These are phyloP conservation scores for Drosophila diplacantha DNA, from an alignment of 2,888 invertebrate species.

Conservation along the genomic window DNA sequence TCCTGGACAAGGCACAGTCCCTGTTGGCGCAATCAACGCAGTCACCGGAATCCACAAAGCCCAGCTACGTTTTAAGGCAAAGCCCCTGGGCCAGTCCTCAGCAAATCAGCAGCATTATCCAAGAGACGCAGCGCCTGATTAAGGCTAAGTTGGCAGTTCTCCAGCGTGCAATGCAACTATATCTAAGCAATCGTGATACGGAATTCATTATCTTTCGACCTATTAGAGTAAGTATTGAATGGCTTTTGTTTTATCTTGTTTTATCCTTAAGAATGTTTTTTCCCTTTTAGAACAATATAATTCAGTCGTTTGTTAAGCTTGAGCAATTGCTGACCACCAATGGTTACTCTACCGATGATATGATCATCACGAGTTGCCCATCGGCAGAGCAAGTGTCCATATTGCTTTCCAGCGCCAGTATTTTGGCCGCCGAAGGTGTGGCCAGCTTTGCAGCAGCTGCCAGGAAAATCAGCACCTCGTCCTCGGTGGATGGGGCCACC, in stretches of 20 bases:
- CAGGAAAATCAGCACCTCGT: slow-evolving; percentile 72
- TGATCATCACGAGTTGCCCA: slow-evolving; percentile 91
- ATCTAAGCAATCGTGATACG: slow-evolving; percentile 96
- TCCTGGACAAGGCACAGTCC: slow-evolving; percentile 84
- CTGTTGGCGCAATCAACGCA: slow-evolving; percentile 47
- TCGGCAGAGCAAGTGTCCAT: slow-evolving; percentile 95
- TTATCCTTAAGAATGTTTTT: background rate
- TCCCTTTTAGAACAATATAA: slow-evolving; percentile 86
- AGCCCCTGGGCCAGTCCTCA: slow-evolving; percentile 85
- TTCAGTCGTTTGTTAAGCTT: slow-evolving; percentile 91
- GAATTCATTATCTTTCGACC: slow-evolving; percentile 97
- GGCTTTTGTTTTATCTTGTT: background rate
- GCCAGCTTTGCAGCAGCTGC: slow-evolving; percentile 69
- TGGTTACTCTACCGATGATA: slow-evolving; percentile 89
- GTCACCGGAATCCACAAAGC: slow-evolving; percentile 52
- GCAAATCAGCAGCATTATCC: slow-evolving; percentile 84
- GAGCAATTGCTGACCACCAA: slow-evolving; percentile 86
- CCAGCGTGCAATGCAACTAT: slow-evolving; percentile 94
- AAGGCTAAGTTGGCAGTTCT: slow-evolving; percentile 88
- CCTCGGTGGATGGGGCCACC: slow-evolving; percentile 49
- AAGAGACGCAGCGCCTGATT: slow-evolving; percentile 87
- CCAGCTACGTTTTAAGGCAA: slow-evolving; percentile 76
- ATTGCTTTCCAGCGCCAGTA: slow-evolving; percentile 88
- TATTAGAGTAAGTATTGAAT: slow-evolving; percentile 83
- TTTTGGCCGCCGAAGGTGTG: slow-evolving; percentile 79